Percentiles rank a stretch among this genome's conserved stretches.
phyloP scores from a whole-genome alignment of 2,113 vertebrate genomes.

The Forbesichthys papilliferus region DNA sequence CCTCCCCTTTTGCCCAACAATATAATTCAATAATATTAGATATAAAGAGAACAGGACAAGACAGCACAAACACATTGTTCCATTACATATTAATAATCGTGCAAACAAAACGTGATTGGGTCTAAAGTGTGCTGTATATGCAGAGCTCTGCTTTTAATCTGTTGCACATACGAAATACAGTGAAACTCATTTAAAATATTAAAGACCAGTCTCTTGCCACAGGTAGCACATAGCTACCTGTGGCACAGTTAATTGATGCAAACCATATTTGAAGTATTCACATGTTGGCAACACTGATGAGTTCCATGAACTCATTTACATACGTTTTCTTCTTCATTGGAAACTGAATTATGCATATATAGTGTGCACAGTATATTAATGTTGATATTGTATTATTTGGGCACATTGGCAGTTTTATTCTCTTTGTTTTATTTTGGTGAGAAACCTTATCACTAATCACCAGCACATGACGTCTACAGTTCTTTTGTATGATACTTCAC shows the following conservation, averaged over 20 bases:
- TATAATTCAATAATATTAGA: too few relatives aligned
- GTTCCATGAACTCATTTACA: slow-evolving; percentile 54
- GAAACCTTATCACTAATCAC: slow-evolving; percentile 39
- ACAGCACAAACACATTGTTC: too few relatives aligned
- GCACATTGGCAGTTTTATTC: slow-evolving; percentile 33
- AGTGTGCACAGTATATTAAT: slow-evolving; percentile 20
- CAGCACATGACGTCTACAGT: slow-evolving; percentile 33
- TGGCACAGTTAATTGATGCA: too few relatives aligned
- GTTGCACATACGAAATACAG: not conserved
- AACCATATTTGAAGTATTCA: too few relatives aligned
- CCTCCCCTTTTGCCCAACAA: too few relatives aligned
- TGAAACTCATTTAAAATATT: not conserved
- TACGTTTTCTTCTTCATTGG: slow-evolving; percentile 36
- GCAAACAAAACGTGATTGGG: too few relatives aligned
- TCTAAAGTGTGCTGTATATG: too few relatives aligned
- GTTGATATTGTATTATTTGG: slow-evolving; percentile 1
- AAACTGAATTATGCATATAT: slow-evolving; percentile 42
- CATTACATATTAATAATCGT: too few relatives aligned
- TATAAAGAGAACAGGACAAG: too few relatives aligned
- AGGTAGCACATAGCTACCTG: too few relatives aligned
- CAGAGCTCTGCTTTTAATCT: too few relatives aligned
- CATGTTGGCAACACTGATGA: slow-evolving; percentile 33
- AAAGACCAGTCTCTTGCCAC: too few relatives aligned
- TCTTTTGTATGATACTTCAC: slow-evolving; percentile 65
- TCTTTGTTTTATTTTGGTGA: slow-evolving; percentile 37